These are phyloP conservation scores for Tricholaema leucomelas DNA, from an alignment of 2,113 vertebrate species.

Conservation along the genomic window DNA sequence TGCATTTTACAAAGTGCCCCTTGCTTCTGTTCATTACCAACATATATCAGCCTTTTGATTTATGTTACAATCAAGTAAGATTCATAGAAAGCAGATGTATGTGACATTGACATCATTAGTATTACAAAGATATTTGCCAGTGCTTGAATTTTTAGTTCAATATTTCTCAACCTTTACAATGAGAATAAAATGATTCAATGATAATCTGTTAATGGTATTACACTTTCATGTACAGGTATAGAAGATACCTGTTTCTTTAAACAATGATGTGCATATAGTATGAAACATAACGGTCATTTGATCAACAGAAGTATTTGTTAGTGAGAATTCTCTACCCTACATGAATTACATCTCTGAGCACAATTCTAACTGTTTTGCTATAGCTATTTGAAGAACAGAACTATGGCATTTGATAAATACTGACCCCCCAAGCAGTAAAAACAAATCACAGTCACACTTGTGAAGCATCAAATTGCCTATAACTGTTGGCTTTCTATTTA, in stretches of 20 bases:
- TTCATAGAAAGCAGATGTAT: not conserved
- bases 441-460: not conserved
- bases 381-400: accelerated
- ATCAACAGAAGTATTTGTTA: not conserved
- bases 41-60: not conserved
- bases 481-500: not conserved
- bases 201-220: not conserved
- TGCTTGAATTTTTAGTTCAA: not conserved
- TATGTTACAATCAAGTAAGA: not conserved
- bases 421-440: not conserved
- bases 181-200: not conserved
- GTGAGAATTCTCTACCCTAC: not conserved
- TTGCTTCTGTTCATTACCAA: not conserved
- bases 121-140: not conserved
- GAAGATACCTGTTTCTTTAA: not conserved
- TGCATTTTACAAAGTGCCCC: not conserved
- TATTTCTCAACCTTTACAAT: not conserved
- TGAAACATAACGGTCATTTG: not conserved
- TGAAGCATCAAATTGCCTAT: not conserved
- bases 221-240: not conserved
- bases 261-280: not conserved
- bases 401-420: not conserved
- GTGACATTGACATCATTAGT: accelerated
- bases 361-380: not conserved
- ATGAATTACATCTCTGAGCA: not conserved